Percentiles rank a stretch among this genome's conserved stretches.
These are phyloP conservation scores for Lepidocyrtinus sp. DNA, from an alignment of 2,888 invertebrate species.

Conservation along the genomic window DNA sequence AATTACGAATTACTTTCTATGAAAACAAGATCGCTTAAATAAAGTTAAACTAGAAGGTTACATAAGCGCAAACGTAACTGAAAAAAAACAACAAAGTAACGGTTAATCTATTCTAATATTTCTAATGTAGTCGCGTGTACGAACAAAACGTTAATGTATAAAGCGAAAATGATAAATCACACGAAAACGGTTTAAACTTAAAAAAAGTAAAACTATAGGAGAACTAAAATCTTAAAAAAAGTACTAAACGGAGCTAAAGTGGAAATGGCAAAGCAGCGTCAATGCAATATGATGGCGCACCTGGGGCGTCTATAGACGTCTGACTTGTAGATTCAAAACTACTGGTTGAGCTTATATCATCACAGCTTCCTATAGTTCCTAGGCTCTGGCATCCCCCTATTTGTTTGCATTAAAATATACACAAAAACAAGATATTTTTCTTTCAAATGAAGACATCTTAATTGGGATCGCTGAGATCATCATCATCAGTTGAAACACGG, in stretches of 20 bases:
- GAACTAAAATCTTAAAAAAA: not conserved
- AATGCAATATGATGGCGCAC: slow-evolving; percentile 66
- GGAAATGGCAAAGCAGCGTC: slow-evolving; percentile 67
- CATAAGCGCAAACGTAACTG: no score
- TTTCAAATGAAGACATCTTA: not conserved
- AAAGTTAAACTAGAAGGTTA: no score
- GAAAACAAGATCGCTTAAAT: no score
- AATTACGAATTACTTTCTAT: no score
- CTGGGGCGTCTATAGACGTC: slow-evolving; percentile 65
- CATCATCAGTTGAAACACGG: slow-evolving; percentile 6
- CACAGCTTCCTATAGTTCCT: slow-evolving; percentile 80
- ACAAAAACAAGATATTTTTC: not conserved
- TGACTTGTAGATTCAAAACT: slow-evolving; percentile 77
- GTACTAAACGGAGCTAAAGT: slow-evolving; percentile 52
- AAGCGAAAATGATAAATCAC: slow-evolving; percentile 7
- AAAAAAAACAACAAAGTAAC: slow-evolving; percentile 24
- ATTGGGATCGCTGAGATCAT: not conserved
- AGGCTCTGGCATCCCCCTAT: slow-evolving; percentile 78
- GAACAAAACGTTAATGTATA: slow-evolving; percentile 23
- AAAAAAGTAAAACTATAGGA: not conserved
- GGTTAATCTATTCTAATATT: not conserved
- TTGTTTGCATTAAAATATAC: not conserved
- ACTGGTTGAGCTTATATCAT: slow-evolving; percentile 84
- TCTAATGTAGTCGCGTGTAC: no score
- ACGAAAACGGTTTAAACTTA: no score